Base-by-base conservation (phyloP, 2,797 vertebrate genomes). In the Semotilus atromaculatus region DNA sequence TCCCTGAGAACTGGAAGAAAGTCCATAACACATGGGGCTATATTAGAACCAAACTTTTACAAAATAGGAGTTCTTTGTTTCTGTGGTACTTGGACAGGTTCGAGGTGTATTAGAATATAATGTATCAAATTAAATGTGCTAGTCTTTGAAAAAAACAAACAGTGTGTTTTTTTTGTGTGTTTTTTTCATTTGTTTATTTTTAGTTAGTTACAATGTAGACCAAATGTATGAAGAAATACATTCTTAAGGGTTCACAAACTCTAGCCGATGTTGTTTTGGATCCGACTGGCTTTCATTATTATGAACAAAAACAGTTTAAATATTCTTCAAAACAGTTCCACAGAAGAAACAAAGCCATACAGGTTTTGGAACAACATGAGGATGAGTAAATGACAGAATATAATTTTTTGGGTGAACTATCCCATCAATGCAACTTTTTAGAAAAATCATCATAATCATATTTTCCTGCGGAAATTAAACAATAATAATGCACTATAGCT, bases 11-110 rank as follows among this genome's bases (percentile, higher is more conserved):
- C 55, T 45, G 40, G 53, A 38, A 71, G 40, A 55, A 76, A 70
- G 31, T 77, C 14, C 34, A 68, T 66, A 67, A 64, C 90, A 79
- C 79, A 70, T 55, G 76, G 78, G 40, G 62, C 36, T 77, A 43
- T 34, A 31, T 76, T 68, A 67, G 26, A 53, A 55, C 21, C 62
- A 67, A 83, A 83, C 82, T 67, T 67, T 53, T 21, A 67, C 62
- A 48, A 83, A 68, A 55, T 21, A 83, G 13, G 8, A 29, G 23
- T 29, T n/a, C 53, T 77, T 76, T 9, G 53, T 58, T 38, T 76
- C 7, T 5, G 21, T 40, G 53, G 14, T 77, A 10, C n/a, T 36
- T 26, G 1, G 36, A 10, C 23, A 40, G 53, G 23, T 7, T 58
- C 7, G 1, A n/a, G 11, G 36, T 40, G 55, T 40, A 19, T 77